Percentiles rank a stretch among this genome's conserved stretches.
Evolutionary conservation across 2,797 vertebrate species (phyloP).

Genomic region (Spinus olivaceus): DNA sequence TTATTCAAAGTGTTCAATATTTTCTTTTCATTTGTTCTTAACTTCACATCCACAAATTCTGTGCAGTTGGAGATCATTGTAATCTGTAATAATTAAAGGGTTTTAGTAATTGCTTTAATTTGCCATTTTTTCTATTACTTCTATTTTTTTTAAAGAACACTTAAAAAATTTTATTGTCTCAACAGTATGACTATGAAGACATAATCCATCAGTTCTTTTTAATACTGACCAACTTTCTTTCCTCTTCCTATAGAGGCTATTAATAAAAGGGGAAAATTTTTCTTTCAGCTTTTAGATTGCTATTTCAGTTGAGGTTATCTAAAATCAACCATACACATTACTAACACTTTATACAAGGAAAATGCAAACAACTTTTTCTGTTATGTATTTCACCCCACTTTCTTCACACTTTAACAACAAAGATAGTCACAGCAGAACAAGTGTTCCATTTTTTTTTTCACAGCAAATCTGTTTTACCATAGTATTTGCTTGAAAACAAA

Average conservation of each 20-base stretch:
- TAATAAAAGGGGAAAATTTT: neutral
- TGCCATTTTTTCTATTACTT: neutral
- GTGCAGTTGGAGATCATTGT: constrained; percentile 84
- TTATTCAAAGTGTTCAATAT: constrained; percentile 89
- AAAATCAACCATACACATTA: neutral
- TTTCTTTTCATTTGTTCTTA: constrained; percentile 92
- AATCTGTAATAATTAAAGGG: constrained; percentile 75
- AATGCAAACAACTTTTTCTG: neutral
- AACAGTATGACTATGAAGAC: neutral
- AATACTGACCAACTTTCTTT: neutral
- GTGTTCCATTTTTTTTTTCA: neutral
- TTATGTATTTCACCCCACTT: neutral
- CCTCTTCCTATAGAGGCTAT: neutral
- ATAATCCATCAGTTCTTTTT: neutral
- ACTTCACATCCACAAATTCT: constrained; percentile 90
- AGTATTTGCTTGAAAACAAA: neutral
- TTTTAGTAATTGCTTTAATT: neutral
- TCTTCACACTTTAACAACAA: constrained; percentile 19
- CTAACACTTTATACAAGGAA: neutral
- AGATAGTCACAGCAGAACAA: neutral
- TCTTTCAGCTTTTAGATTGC: neutral
- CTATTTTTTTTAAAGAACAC: neutral
- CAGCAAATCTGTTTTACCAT: neutral
- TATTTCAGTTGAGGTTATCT: neutral
- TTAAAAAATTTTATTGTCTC: neutral